Conservation (phyloP, 2,797 vertebrate genomes). For the Malacoctenus gilli region DNA sequence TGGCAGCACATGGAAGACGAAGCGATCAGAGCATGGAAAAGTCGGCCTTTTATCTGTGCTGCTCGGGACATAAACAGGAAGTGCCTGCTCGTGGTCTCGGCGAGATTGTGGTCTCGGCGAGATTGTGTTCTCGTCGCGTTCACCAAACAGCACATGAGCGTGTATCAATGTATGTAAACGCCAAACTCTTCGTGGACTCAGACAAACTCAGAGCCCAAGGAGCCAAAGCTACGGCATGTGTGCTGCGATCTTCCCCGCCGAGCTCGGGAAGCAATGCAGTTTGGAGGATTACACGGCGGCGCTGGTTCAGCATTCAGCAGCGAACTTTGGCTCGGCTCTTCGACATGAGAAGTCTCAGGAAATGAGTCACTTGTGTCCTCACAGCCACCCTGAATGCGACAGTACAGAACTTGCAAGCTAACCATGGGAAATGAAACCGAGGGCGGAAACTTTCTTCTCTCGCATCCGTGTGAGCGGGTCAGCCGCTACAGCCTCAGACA, state of each 20-base stretch:
- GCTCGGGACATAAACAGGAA: slow-evolving; percentile 70
- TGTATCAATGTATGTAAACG: no score
- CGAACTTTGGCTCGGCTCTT: slow-evolving; percentile 9
- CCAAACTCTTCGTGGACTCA: no score
- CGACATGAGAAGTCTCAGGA: slow-evolving; percentile 25
- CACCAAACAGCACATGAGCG: background rate
- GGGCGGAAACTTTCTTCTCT: slow-evolving; percentile 9
- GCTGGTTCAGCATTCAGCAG: slow-evolving; percentile 2
- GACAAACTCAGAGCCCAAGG: background rate
- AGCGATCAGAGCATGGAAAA: slow-evolving; percentile 5
- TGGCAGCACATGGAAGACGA: no score
- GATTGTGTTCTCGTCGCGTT: slow-evolving; percentile 19
- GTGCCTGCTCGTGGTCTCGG: slow-evolving; percentile 37
- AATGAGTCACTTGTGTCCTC: slow-evolving; percentile 42
- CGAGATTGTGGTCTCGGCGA: slow-evolving; percentile 19
- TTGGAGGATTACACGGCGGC: background rate
- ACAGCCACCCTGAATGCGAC: slow-evolving; percentile 29
- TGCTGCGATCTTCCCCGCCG: background rate
- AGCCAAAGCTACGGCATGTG: background rate
- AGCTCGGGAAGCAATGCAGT: background rate
- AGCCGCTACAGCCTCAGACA: background rate
- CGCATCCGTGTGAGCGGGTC: slow-evolving; percentile 9
- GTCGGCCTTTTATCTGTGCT: slow-evolving; percentile 42
- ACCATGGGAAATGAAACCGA: slow-evolving; percentile 23
- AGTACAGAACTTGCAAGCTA: background rate